A percentile compares a stretch with the other conserved stretches of the same genome.
Conservation (phyloP, 1,140 invertebrate species). For the Solenopsis fugax region DNA sequence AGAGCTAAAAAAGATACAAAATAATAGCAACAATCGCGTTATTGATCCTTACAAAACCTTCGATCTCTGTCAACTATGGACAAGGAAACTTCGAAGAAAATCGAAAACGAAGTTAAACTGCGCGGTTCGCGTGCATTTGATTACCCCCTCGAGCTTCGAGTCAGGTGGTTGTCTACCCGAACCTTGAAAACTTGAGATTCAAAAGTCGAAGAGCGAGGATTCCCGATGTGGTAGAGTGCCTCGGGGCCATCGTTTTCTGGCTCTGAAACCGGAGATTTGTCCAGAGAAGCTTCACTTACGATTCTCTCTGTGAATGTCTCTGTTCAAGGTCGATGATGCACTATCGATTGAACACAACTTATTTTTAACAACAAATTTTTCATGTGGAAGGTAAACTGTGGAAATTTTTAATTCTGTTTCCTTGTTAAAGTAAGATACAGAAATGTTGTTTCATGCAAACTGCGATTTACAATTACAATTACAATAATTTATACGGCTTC, state of each 20-base stretch:
- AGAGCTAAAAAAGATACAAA: background rate
- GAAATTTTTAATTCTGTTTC: background rate
- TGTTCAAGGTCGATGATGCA: constrained; percentile 24
- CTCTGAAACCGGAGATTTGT: constrained; percentile 61
- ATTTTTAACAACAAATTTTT: constrained; percentile 22
- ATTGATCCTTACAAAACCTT: constrained; percentile 11
- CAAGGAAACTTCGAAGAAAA: constrained; percentile 43
- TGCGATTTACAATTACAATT: background rate
- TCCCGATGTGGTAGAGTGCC: constrained; percentile 59
- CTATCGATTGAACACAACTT: constrained; percentile 32
- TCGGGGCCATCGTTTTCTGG: constrained; percentile 58
- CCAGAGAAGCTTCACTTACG: constrained; percentile 45
- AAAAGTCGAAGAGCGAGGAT: constrained; percentile 75
- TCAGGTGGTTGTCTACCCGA: constrained; percentile 80
- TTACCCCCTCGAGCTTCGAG: constrained; percentile 81
- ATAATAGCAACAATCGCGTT: constrained; percentile 13
- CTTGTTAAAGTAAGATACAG: background rate
- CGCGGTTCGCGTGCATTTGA: constrained; percentile 83
- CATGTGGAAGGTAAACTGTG: background rate
- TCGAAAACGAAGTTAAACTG: constrained; percentile 41
- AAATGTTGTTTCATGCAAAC: constrained; percentile 23
- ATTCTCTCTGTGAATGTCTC: constrained; percentile 43
- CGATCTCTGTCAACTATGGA: constrained; percentile 45
- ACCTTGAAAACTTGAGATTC: constrained; percentile 79
- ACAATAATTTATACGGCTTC: constrained; percentile 36